phyloP scores from a whole-genome alignment of 2,888 invertebrate species.

The Argyra leucocephala region DNA sequence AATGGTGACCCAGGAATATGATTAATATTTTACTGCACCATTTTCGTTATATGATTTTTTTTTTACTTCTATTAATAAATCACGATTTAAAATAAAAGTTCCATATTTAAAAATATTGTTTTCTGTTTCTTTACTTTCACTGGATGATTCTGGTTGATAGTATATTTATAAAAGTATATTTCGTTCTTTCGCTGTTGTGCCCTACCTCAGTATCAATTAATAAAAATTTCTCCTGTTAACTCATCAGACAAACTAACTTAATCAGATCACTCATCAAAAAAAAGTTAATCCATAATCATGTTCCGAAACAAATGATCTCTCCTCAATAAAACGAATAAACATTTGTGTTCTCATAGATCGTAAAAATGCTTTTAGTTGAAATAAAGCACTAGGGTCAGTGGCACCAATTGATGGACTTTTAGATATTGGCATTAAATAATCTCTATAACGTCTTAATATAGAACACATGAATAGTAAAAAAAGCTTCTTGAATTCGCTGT shows the following conservation, averaged over 20 bases:
- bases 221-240: slow-evolving; percentile 48
- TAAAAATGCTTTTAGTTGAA: slow-evolving; percentile 84
- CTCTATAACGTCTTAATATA: slow-evolving; percentile 80
- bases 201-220: slow-evolving; percentile 73
- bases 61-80: slow-evolving; percentile 44
- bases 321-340: slow-evolving; percentile 97
- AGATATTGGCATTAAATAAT: slow-evolving; percentile 82
- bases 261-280: slow-evolving; percentile 93
- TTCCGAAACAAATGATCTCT: slow-evolving; percentile 96
- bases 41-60: slow-evolving; percentile 35
- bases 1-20: slow-evolving; percentile 76
- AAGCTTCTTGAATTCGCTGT: slow-evolving; percentile 92
- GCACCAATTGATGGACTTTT: slow-evolving; percentile 88
- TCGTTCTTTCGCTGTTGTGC: slow-evolving; percentile 79
- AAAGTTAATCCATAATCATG: slow-evolving; percentile 90
- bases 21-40: slow-evolving; percentile 37
- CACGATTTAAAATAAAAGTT: slow-evolving; percentile 54
- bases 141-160: slow-evolving; percentile 73
- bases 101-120: slow-evolving; percentile 43
- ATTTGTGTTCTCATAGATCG: slow-evolving; percentile 88
- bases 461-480: slow-evolving; percentile 92
- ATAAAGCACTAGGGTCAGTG: slow-evolving; percentile 89
- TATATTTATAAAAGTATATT: slow-evolving; percentile 90
- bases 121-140: slow-evolving; percentile 18
- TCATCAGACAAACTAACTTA: slow-evolving; percentile 53